A percentile compares a stretch with the other conserved stretches of the same genome.
These are phyloP conservation scores for Drosophila phalerata DNA, from an alignment of 2,888 invertebrate species.

Conservation along the genomic window DNA sequence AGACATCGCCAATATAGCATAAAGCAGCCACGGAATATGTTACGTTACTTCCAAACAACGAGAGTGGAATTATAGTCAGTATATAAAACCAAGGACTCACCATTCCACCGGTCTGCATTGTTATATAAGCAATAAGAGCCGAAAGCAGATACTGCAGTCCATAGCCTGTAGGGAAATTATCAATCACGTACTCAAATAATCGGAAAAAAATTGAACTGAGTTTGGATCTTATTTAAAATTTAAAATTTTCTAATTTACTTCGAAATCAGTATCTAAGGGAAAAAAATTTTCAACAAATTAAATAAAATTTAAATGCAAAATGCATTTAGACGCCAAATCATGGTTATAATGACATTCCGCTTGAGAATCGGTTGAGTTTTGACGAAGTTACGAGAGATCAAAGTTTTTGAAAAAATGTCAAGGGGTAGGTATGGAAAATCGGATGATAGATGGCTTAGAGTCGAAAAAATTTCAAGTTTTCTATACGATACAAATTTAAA, in stretches of 20 bases:
- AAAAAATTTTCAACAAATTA: too few relatives aligned
- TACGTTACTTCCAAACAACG: slow-evolving; percentile 88
- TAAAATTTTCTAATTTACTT: too few relatives aligned
- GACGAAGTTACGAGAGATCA: not conserved
- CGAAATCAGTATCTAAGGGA: too few relatives aligned
- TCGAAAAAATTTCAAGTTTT: not conserved
- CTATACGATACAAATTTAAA: not conserved
- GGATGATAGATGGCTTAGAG: too few relatives aligned
- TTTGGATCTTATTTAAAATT: not conserved
- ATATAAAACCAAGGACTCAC: slow-evolving; percentile 86
- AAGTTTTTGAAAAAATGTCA: not conserved
- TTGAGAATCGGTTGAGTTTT: not conserved
- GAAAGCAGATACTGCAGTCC: slow-evolving; percentile 73
- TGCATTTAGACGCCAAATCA: not conserved
- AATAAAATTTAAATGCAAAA: not conserved
- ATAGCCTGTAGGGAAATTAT: slow-evolving; percentile 66
- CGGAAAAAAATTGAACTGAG: too few relatives aligned
- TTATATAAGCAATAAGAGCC: slow-evolving; percentile 63
- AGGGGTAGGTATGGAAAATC: not conserved
- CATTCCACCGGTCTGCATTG: slow-evolving; percentile 51
- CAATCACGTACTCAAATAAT: too few relatives aligned
- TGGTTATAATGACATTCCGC: not conserved
- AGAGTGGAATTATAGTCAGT: slow-evolving; percentile 87
- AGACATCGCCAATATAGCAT: slow-evolving; percentile 89
- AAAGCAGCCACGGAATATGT: slow-evolving; percentile 88